Conservation (phyloP, 2,113 vertebrate genomes). For the Ornithorhynchus anatinus region DNA sequence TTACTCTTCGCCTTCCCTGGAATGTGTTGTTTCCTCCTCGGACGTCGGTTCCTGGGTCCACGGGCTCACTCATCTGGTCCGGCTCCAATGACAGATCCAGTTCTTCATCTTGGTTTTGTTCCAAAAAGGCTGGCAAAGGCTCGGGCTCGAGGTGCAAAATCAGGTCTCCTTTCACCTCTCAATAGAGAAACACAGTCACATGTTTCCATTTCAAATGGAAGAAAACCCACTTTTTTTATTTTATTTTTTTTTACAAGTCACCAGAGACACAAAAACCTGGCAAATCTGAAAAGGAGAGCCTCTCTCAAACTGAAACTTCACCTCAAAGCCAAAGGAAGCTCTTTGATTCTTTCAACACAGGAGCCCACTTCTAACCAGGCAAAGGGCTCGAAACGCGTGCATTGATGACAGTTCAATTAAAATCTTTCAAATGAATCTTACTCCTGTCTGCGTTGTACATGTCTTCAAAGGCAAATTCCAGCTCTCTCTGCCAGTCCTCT, state of each 20-base stretch:
- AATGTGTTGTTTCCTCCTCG: constrained; percentile 7
- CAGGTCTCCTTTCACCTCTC: constrained; percentile 83
- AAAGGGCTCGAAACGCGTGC: not conserved
- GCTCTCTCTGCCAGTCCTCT: constrained; percentile 86
- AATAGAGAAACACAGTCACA: constrained; percentile 29
- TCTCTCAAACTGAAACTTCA: constrained; percentile 8
- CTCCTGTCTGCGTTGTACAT: constrained; percentile 83
- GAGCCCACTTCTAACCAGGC: not conserved
- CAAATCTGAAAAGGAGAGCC: not conserved
- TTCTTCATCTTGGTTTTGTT: constrained; percentile 78
- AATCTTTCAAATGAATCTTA: constrained; percentile 61
- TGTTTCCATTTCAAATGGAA: constrained; percentile 20
- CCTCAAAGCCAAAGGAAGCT: constrained; percentile 14
- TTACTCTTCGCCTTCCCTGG: constrained; percentile 50
- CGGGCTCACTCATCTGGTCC: constrained; percentile 43
- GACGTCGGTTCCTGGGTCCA: not conserved
- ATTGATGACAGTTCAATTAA: not conserved
- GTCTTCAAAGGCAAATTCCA: constrained; percentile 93
- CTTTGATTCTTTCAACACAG: not conserved
- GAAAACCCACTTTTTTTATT: constrained; percentile 26
- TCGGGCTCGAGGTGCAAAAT: constrained; percentile 86
- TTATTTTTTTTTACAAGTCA: too few relatives aligned
- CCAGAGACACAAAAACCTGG: not conserved
- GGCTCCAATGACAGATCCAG: constrained; percentile 85
- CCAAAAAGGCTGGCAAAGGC: constrained; percentile 77